phyloP scores from a whole-genome alignment of 2,888 invertebrate genomes.

The Scaptomyza parva region DNA sequence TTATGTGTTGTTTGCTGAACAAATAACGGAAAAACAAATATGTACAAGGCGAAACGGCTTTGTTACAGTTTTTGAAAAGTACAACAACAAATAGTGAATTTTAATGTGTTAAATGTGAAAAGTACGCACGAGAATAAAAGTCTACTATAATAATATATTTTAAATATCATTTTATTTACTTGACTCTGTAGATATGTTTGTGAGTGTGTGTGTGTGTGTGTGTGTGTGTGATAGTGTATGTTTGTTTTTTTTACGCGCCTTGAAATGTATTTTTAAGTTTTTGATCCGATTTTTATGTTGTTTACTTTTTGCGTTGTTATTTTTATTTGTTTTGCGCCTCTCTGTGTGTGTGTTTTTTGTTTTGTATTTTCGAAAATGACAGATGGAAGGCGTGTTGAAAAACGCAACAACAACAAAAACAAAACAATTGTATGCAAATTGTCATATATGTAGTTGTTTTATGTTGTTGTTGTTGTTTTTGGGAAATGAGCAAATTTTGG shows the following conservation, averaged over 20 bases:
- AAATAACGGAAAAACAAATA: slow-evolving; percentile 55
- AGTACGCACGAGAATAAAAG: slow-evolving; percentile 31
- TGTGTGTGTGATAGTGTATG: slow-evolving; percentile 4
- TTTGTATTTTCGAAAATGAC: slow-evolving; percentile 44
- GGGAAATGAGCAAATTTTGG: not conserved
- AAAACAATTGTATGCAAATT: slow-evolving; percentile 25
- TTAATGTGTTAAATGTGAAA: slow-evolving; percentile 37
- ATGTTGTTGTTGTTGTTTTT: not conserved
- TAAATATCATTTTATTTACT: slow-evolving; percentile 25
- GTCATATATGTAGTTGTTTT: slow-evolving; percentile 2
- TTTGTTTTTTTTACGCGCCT: slow-evolving; percentile 69
- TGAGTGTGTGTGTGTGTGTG: not conserved
- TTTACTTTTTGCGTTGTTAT: slow-evolving; percentile 75
- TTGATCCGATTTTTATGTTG: slow-evolving; percentile 71
- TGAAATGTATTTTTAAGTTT: slow-evolving; percentile 81
- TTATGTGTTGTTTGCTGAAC: slow-evolving; percentile 61
- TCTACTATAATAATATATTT: slow-evolving; percentile 19
- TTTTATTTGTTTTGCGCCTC: slow-evolving; percentile 54
- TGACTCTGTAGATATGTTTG: not conserved
- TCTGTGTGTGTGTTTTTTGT: slow-evolving; percentile 16
- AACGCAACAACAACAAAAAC: slow-evolving; percentile 4
- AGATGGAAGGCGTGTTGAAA: slow-evolving; percentile 20
- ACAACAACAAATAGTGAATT: slow-evolving; percentile 42
- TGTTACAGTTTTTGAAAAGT: slow-evolving; percentile 37
- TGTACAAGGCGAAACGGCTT: slow-evolving; percentile 41